These are phyloP conservation scores for Laspeyria flexula DNA, from an alignment of 2,888 invertebrate species.

Conservation along the genomic window DNA sequence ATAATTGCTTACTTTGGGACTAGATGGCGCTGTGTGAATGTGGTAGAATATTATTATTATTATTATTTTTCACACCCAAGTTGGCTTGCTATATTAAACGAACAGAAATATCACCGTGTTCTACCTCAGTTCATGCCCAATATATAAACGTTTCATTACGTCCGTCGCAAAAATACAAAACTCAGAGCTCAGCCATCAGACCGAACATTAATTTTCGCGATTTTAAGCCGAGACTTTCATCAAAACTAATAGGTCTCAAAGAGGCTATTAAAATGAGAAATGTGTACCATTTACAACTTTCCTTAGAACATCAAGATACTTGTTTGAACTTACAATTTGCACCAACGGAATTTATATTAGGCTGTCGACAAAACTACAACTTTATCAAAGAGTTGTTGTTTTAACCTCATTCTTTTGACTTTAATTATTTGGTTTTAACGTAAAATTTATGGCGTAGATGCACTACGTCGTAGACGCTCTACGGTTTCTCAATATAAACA, in stretches of 20 bases:
- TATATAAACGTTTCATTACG: slow-evolving; percentile 2
- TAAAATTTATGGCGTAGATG: not conserved
- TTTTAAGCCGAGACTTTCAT: slow-evolving; percentile 29
- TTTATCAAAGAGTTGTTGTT: not conserved
- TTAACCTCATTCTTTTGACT: not conserved
- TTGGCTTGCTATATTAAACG: no score
- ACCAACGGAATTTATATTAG: slow-evolving; percentile 12
- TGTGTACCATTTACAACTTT: slow-evolving; percentile 33
- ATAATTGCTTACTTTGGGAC: no score
- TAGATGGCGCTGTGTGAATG: no score
- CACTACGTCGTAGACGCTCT: not conserved
- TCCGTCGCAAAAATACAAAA: slow-evolving; percentile 15
- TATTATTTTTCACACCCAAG: no score
- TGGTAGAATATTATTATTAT: no score
- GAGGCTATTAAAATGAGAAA: slow-evolving; percentile 43
- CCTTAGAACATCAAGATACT: slow-evolving; percentile 3
- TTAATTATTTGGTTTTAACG: no score
- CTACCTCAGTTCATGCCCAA: no score
- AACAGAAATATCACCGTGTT: no score
- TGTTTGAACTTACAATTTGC: slow-evolving; percentile 9
- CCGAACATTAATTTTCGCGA: slow-evolving; percentile 21
- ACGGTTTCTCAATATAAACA: not conserved
- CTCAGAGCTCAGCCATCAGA: slow-evolving; percentile 10
- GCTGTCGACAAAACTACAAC: slow-evolving; percentile 2
- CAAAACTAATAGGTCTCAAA: slow-evolving; percentile 36